Percentiles rank a stretch among this genome's conserved stretches.
phyloP scores from a whole-genome alignment of 30 jellyfish, hydroid and myxozoan genomes.

The Aurelia aurita complex sp. Pacific region DNA sequence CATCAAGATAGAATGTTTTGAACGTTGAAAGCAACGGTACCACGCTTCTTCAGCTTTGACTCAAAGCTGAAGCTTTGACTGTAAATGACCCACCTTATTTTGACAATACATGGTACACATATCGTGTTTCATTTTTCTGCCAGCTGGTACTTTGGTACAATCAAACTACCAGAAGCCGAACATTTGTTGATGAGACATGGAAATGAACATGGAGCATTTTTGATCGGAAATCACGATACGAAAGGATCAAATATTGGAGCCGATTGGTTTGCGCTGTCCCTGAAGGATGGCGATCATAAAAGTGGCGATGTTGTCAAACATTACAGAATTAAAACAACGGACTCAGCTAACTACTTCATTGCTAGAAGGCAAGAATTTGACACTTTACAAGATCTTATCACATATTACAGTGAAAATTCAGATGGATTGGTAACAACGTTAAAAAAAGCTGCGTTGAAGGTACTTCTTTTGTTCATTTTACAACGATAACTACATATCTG shows the following conservation, averaged over 20 bases:
- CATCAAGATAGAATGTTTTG: too few species aligned
- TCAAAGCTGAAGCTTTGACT: too few species aligned
- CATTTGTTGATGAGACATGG: constrained; percentile 63
- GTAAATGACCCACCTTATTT: too few species aligned
- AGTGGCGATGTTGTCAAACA: constrained; percentile 69
- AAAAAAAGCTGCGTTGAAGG: neutral
- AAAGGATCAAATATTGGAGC: constrained; percentile 57
- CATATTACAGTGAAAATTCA: constrained; percentile 52
- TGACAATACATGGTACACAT: too few species aligned
- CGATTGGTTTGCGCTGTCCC: constrained; percentile 90
- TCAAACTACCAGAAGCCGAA: constrained; percentile 90
- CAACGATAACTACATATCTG: too few species aligned
- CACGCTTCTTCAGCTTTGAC: too few species aligned
- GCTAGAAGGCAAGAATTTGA: constrained; percentile 86
- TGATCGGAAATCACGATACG: constrained; percentile 85
- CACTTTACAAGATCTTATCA: constrained; percentile 74
- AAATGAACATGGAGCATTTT: constrained; percentile 87
- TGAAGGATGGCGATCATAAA: constrained; percentile 63
- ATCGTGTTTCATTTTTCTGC: neutral
- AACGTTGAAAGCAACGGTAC: too few species aligned
- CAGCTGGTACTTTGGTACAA: constrained; percentile 96
- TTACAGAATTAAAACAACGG: constrained; percentile 90
- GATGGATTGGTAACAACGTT: constrained; percentile 79
- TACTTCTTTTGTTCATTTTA: too few species aligned
- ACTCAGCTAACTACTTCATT: constrained; percentile 78